phyloP scores from a whole-genome alignment of 2,888 invertebrate genomes.

The Leptinotarsa juncta region DNA sequence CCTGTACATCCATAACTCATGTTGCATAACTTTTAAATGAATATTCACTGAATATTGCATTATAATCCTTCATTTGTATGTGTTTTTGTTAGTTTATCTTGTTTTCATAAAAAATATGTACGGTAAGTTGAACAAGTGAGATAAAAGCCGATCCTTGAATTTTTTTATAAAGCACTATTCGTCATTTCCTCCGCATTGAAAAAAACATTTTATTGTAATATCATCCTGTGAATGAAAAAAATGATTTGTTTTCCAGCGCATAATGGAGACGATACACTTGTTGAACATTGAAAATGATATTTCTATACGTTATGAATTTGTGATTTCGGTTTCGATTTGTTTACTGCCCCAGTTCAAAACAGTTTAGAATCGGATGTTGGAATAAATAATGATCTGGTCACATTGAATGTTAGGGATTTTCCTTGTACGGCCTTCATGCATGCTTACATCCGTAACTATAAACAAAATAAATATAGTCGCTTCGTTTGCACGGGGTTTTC shows the following conservation, averaged over 20 bases:
- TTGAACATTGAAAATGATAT: conserved; percentile 54
- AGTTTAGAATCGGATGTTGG: neutral
- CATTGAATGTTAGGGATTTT: no score
- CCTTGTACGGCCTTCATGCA: no score
- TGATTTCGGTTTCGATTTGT: neutral
- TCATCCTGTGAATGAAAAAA: conserved; percentile 55
- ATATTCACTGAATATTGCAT: neutral
- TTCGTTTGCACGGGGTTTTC: no score
- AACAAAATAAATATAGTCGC: no score
- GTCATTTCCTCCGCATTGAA: conserved; percentile 60
- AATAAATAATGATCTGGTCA: neutral
- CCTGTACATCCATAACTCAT: no score
- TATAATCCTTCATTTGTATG: conserved; percentile 4
- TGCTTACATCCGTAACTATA: no score
- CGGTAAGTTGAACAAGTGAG: conserved; percentile 31
- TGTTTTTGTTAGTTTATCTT: neutral
- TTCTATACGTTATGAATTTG: conserved; percentile 31
- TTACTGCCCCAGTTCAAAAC: neutral
- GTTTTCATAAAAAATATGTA: conserved; percentile 6
- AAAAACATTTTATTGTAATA: conserved; percentile 58
- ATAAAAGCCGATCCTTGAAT: conserved; percentile 54
- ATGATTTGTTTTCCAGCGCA: conserved; percentile 59
- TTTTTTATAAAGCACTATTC: conserved; percentile 51
- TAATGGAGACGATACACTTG: conserved; percentile 60
- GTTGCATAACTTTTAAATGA: no score